These are phyloP conservation scores for Oreotragus oreotragus DNA, from an alignment of 2,113 vertebrate species.

Conservation along the genomic window DNA sequence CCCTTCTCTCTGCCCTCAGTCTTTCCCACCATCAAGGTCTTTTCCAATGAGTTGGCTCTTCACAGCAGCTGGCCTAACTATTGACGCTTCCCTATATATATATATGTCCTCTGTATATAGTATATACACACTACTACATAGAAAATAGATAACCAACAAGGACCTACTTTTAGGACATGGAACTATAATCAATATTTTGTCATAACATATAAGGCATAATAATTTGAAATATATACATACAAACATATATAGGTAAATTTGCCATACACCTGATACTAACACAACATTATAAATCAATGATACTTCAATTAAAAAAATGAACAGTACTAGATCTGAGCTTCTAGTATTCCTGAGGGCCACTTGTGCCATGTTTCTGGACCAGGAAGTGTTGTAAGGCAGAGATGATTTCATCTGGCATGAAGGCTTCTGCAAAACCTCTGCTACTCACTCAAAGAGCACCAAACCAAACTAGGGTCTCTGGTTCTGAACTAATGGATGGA, in stretches of 20 bases:
- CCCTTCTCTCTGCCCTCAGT: neutral
- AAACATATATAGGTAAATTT: neutral
- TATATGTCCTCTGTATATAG: neutral
- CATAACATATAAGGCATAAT: neutral
- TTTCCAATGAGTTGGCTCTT: neutral
- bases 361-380: neutral
- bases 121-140: neutral
- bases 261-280: neutral
- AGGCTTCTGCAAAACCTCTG: neutral
- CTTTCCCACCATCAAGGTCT: neutral
- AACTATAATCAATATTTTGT: neutral
- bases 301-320: neutral
- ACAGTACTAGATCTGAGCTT: neutral
- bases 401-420: neutral
- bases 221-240: neutral
- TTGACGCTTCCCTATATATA: rapidly evolving
- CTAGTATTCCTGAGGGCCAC: neutral
- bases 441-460: neutral
- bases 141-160: neutral
- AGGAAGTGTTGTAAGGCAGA: neutral
- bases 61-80: neutral
- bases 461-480: neutral
- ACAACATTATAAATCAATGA: neutral
- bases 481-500: neutral
- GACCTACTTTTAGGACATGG: neutral